Conservation (phyloP, 2,888 invertebrate species). For the Anoncus sp. region DNA sequence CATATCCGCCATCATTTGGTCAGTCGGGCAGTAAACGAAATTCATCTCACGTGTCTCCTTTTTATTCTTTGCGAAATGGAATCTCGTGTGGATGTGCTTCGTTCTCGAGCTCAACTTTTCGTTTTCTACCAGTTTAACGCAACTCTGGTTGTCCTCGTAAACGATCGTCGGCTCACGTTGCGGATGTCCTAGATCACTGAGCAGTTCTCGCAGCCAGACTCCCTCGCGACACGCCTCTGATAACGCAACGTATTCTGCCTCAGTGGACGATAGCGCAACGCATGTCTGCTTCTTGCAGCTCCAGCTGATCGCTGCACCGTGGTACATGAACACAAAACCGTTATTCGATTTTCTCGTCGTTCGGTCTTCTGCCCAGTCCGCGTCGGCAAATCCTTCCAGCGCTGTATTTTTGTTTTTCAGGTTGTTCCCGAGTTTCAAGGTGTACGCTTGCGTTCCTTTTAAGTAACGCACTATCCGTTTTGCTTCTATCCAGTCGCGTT, state of each 20-base stretch:
- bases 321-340: constrained; percentile 70
- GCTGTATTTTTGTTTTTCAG: no score
- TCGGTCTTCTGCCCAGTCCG: constrained; percentile 71
- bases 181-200: constrained; percentile 39
- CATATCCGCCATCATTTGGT: constrained; percentile 69
- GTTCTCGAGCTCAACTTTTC: constrained; percentile 61
- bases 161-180: constrained; percentile 31
- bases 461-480: constrained; percentile 25
- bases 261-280: constrained; percentile 56
- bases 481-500: constrained; percentile 31
- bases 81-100: constrained; percentile 63
- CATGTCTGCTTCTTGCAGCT: constrained; percentile 70
- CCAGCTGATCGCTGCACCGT: constrained; percentile 70
- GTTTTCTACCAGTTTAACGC: constrained; percentile 63
- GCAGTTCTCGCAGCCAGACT: constrained; percentile 62
- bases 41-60: not conserved
- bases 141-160: constrained; percentile 71
- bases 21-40: constrained; percentile 66
- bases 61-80: constrained; percentile 47
- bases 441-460: no score
- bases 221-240: not conserved
- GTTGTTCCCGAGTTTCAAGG: no score
- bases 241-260: constrained; percentile 25
- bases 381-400: constrained; percentile 30
- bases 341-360: constrained; percentile 73